Percentiles rank a stretch among this genome's conserved stretches.
phyloP scores from a whole-genome alignment of 1,140 invertebrate genomes.

The Drosophila teissieri region DNA sequence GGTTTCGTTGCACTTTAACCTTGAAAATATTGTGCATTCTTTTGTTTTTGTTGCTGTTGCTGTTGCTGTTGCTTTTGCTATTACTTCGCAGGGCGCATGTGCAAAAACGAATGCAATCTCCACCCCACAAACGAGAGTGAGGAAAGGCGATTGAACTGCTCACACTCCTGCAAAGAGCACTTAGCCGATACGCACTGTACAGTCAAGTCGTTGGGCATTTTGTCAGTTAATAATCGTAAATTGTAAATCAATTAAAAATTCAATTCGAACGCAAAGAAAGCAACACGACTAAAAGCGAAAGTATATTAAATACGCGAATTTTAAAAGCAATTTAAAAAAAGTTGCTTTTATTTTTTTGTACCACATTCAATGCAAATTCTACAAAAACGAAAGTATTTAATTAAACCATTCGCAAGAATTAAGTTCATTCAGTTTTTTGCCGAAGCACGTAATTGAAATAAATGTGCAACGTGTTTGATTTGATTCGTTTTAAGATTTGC shows the following conservation, averaged over 20 bases:
- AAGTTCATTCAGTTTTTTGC: slow-evolving; percentile 14
- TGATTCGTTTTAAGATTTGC: neutral
- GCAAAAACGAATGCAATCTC: slow-evolving; percentile 48
- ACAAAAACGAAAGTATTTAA: slow-evolving; percentile 10
- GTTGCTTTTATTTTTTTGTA: neutral
- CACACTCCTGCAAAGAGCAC: neutral
- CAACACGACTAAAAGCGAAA: slow-evolving; percentile 70
- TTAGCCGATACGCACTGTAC: slow-evolving; percentile 23
- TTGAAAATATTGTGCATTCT: slow-evolving; percentile 72
- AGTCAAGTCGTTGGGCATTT: slow-evolving; percentile 32
- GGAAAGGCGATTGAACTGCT: slow-evolving; percentile 5
- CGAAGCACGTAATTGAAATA: slow-evolving; percentile 8
- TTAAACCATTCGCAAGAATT: slow-evolving; percentile 8
- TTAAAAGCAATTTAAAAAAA: slow-evolving; percentile 20
- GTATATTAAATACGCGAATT: slow-evolving; percentile 53
- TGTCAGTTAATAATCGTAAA: slow-evolving; percentile 37
- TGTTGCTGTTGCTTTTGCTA: slow-evolving; percentile 13
- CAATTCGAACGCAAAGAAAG: slow-evolving; percentile 17
- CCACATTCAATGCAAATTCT: slow-evolving; percentile 33
- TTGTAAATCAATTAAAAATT: slow-evolving; percentile 29
- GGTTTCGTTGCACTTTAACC: slow-evolving; percentile 84
- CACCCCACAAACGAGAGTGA: slow-evolving; percentile 22
- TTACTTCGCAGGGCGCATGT: slow-evolving; percentile 53
- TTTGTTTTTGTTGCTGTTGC: slow-evolving; percentile 32
- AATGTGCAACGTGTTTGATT: slow-evolving; percentile 7